phyloP scores from a whole-genome alignment of 2,888 invertebrate genomes.

The Lithosia quadra region DNA sequence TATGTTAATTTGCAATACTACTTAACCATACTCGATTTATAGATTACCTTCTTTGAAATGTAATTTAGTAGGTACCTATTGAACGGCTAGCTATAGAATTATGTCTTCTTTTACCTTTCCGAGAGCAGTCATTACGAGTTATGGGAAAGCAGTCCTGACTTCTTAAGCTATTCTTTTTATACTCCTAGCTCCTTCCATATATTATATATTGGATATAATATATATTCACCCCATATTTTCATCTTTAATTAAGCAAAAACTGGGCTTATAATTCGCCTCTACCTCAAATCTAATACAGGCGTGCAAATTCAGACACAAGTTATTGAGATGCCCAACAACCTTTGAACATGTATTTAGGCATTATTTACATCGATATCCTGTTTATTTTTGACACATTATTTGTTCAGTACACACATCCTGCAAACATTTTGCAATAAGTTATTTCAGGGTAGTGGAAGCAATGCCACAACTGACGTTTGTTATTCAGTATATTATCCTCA shows the following conservation, averaged over 20 bases:
- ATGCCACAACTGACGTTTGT: background rate
- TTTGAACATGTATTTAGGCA: background rate
- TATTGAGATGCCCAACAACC: too few species aligned
- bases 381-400: background rate
- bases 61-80: constrained; percentile 5
- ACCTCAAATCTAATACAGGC: too few species aligned
- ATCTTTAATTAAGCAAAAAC: background rate
- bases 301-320: too few species aligned
- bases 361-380: background rate
- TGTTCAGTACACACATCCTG: background rate
- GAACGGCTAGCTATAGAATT: background rate
- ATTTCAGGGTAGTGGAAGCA: background rate
- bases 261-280: too few species aligned
- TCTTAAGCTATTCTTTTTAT: background rate
- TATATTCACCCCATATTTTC: too few species aligned
- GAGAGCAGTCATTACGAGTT: background rate
- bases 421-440: background rate
- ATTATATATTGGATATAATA: too few species aligned
- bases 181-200: background rate
- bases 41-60: constrained; percentile 5
- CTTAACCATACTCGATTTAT: background rate
- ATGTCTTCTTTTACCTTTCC: background rate
- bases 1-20: constrained; percentile 3
- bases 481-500: constrained; percentile 8
- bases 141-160: background rate